Evolutionary conservation across 2,888 invertebrate genomes (phyloP).

Genomic region (Pseudococcus jackbeardsleyi): DNA sequence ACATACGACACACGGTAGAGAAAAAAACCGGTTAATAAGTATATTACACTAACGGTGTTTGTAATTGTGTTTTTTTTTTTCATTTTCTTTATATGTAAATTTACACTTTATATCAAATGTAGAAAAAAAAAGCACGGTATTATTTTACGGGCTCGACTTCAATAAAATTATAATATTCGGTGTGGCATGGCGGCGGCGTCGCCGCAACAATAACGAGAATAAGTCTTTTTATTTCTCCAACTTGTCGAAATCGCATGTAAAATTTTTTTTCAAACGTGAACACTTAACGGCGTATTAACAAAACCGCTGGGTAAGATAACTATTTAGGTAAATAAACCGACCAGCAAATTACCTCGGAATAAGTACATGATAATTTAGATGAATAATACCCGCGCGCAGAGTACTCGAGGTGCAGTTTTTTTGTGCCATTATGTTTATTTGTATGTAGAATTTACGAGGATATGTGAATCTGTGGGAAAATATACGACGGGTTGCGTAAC

Average conservation of each 20-base stretch:
- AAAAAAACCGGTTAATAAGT: slow-evolving; percentile 24
- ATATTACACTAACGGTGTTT: slow-evolving; percentile 13
- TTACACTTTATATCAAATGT: neutral
- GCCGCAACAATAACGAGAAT: neutral
- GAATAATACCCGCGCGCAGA: neutral
- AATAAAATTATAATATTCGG: slow-evolving; percentile 23
- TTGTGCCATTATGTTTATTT: neutral
- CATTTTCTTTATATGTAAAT: slow-evolving; percentile 28
- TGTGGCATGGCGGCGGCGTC: neutral
- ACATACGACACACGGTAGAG: neutral
- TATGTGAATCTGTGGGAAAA: neutral
- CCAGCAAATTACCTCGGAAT: neutral
- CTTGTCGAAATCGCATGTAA: slow-evolving; percentile 19
- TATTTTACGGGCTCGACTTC: slow-evolving; percentile 29
- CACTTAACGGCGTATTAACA: neutral
- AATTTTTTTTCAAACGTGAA: neutral
- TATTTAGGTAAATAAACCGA: slow-evolving; percentile 29
- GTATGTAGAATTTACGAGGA: neutral
- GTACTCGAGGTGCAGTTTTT: neutral
- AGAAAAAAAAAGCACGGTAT: neutral
- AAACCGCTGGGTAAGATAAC: neutral
- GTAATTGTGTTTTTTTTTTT: slow-evolving; percentile 20
- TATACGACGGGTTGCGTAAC: neutral
- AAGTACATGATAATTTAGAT: neutral
- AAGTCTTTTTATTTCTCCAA: neutral